Evolutionary conservation across 2,113 vertebrate genomes (phyloP).

Genomic region (Mirounga angustirostris): DNA sequence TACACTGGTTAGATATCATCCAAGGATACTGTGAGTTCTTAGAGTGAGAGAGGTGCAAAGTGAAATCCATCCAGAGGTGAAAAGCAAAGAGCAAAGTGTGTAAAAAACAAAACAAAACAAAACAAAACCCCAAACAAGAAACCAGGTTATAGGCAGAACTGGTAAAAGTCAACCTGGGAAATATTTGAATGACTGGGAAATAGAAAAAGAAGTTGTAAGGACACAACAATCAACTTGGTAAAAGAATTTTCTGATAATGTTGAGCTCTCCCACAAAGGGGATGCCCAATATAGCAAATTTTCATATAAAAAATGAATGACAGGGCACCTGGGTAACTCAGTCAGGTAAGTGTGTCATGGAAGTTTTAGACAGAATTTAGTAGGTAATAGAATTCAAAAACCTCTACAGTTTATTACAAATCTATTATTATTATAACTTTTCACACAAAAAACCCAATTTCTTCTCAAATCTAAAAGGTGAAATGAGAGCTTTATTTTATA

Average conservation of each 20-base stretch:
- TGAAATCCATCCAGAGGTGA: not conserved
- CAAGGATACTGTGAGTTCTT: not conserved
- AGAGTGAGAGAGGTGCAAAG: not conserved
- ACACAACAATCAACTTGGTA: not conserved
- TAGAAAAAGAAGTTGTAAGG: not conserved
- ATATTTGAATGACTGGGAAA: not conserved
- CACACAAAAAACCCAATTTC: not conserved
- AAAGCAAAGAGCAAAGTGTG: not conserved
- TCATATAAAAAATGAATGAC: not conserved
- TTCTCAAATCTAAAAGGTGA: not conserved
- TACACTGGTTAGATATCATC: not conserved
- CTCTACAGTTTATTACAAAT: not conserved
- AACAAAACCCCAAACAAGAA: not conserved
- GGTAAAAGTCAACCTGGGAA: constrained; percentile 6
- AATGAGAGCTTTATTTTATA: not conserved
- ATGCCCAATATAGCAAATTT: not conserved
- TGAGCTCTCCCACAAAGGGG: not conserved
- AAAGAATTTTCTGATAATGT: constrained; percentile 42
- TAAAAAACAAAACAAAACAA: not conserved
- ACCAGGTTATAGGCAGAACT: not conserved
- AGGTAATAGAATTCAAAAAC: not conserved
- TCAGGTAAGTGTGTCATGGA: not conserved
- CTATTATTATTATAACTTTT: not conserved
- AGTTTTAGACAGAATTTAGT: not conserved
- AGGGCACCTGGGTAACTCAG: not conserved